phyloP scores from a whole-genome alignment of 1,140 invertebrate species.

The Belonocnema kinseyi region DNA sequence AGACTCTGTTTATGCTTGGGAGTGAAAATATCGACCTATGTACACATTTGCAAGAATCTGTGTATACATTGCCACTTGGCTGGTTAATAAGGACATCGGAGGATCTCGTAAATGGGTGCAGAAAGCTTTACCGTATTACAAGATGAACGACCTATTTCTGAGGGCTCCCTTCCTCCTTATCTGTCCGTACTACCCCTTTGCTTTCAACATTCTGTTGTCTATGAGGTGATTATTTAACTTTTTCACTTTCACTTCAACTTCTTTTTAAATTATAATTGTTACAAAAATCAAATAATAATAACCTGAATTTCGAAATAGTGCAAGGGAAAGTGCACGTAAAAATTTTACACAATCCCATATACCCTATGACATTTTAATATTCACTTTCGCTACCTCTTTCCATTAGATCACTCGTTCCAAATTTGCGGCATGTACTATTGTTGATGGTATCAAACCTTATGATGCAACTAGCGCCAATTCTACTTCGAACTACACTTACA shows the following conservation, averaged over 20 bases:
- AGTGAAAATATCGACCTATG: constrained; percentile 26
- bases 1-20: neutral
- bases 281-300: no score
- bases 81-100: constrained; percentile 28
- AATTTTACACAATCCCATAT: neutral
- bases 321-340: no score
- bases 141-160: constrained; percentile 28
- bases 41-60: constrained; percentile 7
- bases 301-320: no score
- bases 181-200: neutral
- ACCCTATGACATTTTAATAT: neutral
- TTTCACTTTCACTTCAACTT: no score
- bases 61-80: neutral
- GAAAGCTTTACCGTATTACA: constrained; percentile 30
- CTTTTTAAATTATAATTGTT: no score
- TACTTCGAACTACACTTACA: constrained; percentile 13
- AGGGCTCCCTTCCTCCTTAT: constrained; percentile 11
- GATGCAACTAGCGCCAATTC: constrained; percentile 4
- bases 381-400: neutral
- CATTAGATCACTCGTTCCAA: neutral
- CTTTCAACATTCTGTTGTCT: constrained; percentile 14
- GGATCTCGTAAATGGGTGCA: constrained; percentile 28
- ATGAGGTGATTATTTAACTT: no score
- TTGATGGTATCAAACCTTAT: constrained; percentile 17
- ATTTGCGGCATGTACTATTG: constrained; percentile 7